phyloP scores from a whole-genome alignment of 2,888 invertebrate species.

The Andrena praecox region DNA sequence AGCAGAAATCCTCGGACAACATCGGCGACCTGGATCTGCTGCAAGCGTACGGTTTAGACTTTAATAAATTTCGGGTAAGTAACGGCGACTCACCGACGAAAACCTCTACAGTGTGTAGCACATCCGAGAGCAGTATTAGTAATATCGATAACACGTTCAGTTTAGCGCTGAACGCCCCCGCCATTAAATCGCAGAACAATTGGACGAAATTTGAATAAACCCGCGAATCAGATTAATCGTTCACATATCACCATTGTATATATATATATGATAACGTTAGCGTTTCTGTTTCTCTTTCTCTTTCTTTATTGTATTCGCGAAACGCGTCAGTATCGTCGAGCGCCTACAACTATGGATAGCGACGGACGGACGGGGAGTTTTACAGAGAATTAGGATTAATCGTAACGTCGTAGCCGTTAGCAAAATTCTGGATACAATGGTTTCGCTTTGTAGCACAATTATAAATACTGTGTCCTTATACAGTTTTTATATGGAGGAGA shows the following conservation, averaged over 20 bases:
- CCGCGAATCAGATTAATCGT: slow-evolving; percentile 23
- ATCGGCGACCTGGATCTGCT: slow-evolving; percentile 89
- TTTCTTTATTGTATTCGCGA: slow-evolving; percentile 45
- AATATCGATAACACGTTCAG: slow-evolving; percentile 82
- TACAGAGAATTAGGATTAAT: slow-evolving; percentile 8
- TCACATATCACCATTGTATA: slow-evolving; percentile 71
- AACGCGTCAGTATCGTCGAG: slow-evolving; percentile 39
- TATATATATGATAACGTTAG: slow-evolving; percentile 50
- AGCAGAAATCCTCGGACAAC: slow-evolving; percentile 73
- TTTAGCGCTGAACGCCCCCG: slow-evolving; percentile 79
- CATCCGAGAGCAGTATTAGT: slow-evolving; percentile 74
- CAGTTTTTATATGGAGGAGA: slow-evolving; percentile 37
- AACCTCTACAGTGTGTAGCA: slow-evolving; percentile 65
- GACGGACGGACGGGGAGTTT: slow-evolving; percentile 11
- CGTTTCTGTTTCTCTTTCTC: slow-evolving; percentile 25
- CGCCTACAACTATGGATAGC: slow-evolving; percentile 20
- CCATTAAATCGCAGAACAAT: slow-evolving; percentile 86
- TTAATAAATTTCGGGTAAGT: slow-evolving; percentile 86
- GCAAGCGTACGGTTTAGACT: slow-evolving; percentile 91
- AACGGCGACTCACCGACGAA: slow-evolving; percentile 77
- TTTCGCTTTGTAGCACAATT: slow-evolving; percentile 48
- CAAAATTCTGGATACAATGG: slow-evolving; percentile 11
- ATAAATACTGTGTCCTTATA: slow-evolving; percentile 25
- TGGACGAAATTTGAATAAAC: slow-evolving; percentile 88
- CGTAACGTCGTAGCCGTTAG: slow-evolving; percentile 18